Base-by-base conservation (phyloP, 2,113 vertebrate genomes). In the Vulpes lagopus region DNA sequence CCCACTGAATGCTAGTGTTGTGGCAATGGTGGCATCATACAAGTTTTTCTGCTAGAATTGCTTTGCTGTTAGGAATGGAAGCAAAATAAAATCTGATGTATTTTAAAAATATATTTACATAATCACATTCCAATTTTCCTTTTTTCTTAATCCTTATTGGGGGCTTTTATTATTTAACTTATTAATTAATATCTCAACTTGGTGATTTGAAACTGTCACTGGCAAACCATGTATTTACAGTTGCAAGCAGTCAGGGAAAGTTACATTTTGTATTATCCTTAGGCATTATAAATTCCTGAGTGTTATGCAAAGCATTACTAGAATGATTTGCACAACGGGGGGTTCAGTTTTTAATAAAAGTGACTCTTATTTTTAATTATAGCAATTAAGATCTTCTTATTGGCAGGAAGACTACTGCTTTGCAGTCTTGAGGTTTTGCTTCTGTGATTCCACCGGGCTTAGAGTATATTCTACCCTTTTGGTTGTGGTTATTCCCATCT, bases 301-400 rank as follows among this genome's bases (percentile, higher is more conserved):
- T 94, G 97, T 98, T 98, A 98, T 97, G 97, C 96, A 97, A 98
- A 98, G 89, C 94, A 93, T 98, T 95, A 87, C 55, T 91, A 98
- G 83, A 96, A 98, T 98, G 98, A 98, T 98, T 49, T 69, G 64
- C 98, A 98, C 98, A 98, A 98, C 86, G 2, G 95, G 98, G 98
- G 97, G 95, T 97, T 98, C 96, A 38, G 94, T 98, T 98, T 98
- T 98, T 98, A 98, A 98, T 98, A 98, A 98, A 99, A 98, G 97
- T 98, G 97, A 98, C 97, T 98, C 98, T 98, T 98, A 95, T 95
- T 98, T 98, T 98, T 99, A 99, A 99, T 99, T 99, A 98, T 92
- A 98, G 97, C 98, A 98, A 98, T 99, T 98, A 98, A 98, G 95
- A 97, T 97, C 84, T 98, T 98, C 96, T 98, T 97, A 98, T 97